These are phyloP conservation scores for Eubasilissa regina DNA, from an alignment of 1,140 invertebrate species.

Conservation along the genomic window DNA sequence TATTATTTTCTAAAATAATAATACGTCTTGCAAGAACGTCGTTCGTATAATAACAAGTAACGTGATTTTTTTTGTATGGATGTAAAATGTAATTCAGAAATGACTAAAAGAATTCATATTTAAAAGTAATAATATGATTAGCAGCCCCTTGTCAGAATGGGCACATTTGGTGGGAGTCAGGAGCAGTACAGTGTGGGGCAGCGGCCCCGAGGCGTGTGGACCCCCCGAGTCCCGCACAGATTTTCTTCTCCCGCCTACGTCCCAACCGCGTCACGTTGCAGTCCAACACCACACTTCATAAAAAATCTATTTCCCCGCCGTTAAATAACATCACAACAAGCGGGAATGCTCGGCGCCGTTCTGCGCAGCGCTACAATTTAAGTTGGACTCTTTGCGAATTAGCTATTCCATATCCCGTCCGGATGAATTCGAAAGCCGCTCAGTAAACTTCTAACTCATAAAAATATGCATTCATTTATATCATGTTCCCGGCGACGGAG, in stretches of 20 bases:
- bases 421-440: neutral
- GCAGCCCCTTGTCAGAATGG: neutral
- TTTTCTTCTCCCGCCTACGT: constrained; percentile 52
- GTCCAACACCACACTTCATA: neutral
- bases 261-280: constrained; percentile 47
- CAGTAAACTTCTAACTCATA: constrained; percentile 20
- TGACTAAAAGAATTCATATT: neutral
- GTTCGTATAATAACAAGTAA: too few species aligned
- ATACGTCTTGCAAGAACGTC: too few species aligned
- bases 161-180: neutral
- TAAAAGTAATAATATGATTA: neutral
- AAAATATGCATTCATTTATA: constrained; percentile 28
- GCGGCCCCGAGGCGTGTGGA: neutral
- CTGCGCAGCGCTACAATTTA: neutral
- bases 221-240: constrained; percentile 36
- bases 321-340: neutral
- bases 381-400: neutral
- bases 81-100: too few species aligned
- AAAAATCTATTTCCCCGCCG: neutral
- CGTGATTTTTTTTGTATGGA: too few species aligned
- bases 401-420: constrained; percentile 16
- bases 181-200: neutral
- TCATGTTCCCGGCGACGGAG: neutral
- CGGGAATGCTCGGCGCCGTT: neutral
- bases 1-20: too few species aligned